Evolutionary conservation across 2,888 invertebrate genomes (phyloP), one percentile per base, ranked within the genome.

Genomic region (Sinohyriopsis cumingii): DNA sequence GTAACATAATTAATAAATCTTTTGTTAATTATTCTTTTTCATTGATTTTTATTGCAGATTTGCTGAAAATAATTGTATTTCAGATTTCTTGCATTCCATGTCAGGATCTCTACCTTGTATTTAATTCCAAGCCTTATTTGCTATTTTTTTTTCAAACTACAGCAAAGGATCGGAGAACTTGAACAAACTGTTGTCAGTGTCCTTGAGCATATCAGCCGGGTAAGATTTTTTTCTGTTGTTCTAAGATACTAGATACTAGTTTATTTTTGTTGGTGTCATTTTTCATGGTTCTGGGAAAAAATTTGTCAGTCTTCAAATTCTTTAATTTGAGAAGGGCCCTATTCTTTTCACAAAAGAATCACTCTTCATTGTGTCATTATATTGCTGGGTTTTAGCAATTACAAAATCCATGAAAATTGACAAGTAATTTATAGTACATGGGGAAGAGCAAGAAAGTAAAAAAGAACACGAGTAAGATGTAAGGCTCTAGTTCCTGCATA

Each of bases 131-230:
- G 22, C 28, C 20, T 61, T 68, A 33, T 57, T 63, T 63, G 3
- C 63, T 45, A 61, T 61, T 61, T n/a, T 54, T 20, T 24, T 61
- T 25, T 61, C n/a, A 19, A 22, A 22, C 63, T 69, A 28, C 77
- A 86, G 75, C 92, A 93, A 19, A 93, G 93, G 82, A 92, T 94
- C 12, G 89, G 90, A 2, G 92, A 92, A 69, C 84, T 94, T 22
- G 94, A 95, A 85, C 91, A 91, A 69, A 92, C 92, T 68, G 92
- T 94, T 60, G 93, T 94, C 5, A 92, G 92, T 54, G 90, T 93
- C 5, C 89, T 95, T 78, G 93, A 93, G 82, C 93, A 93, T 79
- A 93, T 94, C 82, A 93, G 94, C 69, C 92, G 88, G 80, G 89
- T 89, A 80, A 76, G 87, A 80, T 20, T n/a, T 5, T 53, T 62